phyloP scores from a whole-genome alignment of 2,888 invertebrate species.

The Nemotelus nigrinus region DNA sequence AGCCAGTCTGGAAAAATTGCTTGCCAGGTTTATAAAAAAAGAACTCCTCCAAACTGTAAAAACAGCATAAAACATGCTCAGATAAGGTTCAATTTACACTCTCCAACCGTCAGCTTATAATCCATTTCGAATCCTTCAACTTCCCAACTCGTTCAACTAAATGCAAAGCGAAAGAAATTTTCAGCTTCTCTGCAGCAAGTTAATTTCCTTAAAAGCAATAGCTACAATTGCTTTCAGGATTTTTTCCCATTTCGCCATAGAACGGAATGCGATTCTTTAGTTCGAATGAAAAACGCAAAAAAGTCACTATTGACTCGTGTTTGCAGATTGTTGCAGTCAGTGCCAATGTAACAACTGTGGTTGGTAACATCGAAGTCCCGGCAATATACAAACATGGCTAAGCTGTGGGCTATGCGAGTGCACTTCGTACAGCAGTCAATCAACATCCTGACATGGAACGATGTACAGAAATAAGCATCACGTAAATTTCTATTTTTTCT shows the following conservation, averaged over 20 bases:
- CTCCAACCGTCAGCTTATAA: no score
- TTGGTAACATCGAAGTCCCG: no score
- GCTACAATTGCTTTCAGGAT: not conserved
- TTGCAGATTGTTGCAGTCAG: not conserved
- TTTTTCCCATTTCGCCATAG: not conserved
- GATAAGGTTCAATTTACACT: no score
- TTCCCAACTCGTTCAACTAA: no score
- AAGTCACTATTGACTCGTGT: not conserved
- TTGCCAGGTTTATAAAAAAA: no score
- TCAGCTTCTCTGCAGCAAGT: not conserved
- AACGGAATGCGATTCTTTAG: not conserved
- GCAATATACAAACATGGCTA: not conserved
- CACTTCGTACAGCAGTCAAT: constrained; percentile 36
- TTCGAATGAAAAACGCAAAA: not conserved
- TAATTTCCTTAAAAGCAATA: constrained; percentile 33
- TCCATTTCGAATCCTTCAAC: no score
- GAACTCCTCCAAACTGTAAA: no score
- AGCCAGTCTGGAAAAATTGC: no score
- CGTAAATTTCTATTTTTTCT: constrained; percentile 12
- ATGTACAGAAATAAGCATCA: constrained; percentile 27
- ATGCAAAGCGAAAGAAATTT: not conserved
- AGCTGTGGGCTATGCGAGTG: not conserved
- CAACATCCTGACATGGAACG: constrained; percentile 18
- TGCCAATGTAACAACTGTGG: no score
- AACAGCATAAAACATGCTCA: no score